These are phyloP conservation scores for Mamestra brassicae DNA, from an alignment of 2,888 invertebrate genomes.

Conservation along the genomic window DNA sequence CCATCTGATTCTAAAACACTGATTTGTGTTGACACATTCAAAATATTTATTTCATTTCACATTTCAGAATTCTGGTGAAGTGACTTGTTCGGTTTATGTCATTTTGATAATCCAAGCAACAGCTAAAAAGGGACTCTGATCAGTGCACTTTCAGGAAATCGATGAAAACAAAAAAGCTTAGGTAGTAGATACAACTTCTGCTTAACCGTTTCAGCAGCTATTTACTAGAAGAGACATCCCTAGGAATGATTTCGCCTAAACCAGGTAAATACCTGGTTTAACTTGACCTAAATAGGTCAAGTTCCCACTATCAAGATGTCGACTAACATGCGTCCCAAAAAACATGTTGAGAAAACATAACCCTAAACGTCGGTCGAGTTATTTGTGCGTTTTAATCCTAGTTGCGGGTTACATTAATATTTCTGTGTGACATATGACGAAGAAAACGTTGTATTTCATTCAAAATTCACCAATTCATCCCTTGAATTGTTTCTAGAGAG, in stretches of 20 bases:
- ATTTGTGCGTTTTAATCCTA: conserved; percentile 69
- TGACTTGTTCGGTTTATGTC: neutral
- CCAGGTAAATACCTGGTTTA: too few relatives aligned
- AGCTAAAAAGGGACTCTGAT: too few relatives aligned
- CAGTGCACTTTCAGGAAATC: neutral
- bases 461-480: conserved; percentile 63
- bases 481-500: conserved; percentile 52
- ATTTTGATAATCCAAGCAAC: neutral
- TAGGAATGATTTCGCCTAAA: neutral
- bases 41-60: too few relatives aligned
- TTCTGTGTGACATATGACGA: conserved; percentile 67
- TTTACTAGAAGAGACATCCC: neutral
- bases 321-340: neutral
- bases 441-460: conserved; percentile 58
- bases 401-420: conserved; percentile 72
- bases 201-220: neutral
- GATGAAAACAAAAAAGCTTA: neutral
- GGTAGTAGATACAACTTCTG: too few relatives aligned
- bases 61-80: too few relatives aligned
- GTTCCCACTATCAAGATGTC: neutral
- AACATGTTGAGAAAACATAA: conserved; percentile 22
- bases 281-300: too few relatives aligned
- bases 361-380: conserved; percentile 24
- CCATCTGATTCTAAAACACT: too few relatives aligned
- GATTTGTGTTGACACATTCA: too few relatives aligned